Percentiles rank a stretch among this genome's conserved stretches.
phyloP scores from a whole-genome alignment of 2,797 vertebrate species.

The Pseudomugil gertrudae region DNA sequence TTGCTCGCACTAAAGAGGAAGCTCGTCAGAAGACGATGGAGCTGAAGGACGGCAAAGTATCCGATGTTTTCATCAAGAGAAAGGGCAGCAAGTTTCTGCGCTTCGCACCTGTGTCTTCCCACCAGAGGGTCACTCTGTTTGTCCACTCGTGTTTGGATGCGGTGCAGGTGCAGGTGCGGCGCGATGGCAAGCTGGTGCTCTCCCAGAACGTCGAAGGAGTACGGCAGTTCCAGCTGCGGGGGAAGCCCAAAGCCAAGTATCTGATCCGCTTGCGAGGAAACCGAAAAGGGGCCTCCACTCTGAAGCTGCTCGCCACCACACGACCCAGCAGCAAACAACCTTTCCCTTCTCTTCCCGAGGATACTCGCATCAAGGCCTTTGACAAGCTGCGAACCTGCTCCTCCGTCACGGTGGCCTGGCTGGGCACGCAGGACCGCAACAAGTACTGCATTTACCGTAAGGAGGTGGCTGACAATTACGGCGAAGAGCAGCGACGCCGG shows the following conservation, averaged over 20 bases:
- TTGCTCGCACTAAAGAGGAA: constrained; percentile 95
- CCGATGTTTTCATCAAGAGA: constrained; percentile 93
- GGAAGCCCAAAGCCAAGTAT: constrained; percentile 96
- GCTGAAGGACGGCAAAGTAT: constrained; percentile 93
- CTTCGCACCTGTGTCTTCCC: constrained; percentile 94
- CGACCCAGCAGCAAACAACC: constrained; percentile 89
- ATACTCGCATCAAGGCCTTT: constrained; percentile 95
- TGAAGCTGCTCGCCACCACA: constrained; percentile 92
- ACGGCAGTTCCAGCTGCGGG: constrained; percentile 92
- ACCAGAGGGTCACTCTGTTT: constrained; percentile 92
- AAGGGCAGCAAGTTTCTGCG: constrained; percentile 91
- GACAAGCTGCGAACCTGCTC: constrained; percentile 96
- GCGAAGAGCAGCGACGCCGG: constrained; percentile 89
- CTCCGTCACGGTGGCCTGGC: constrained; percentile 94
- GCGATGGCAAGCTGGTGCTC: constrained; percentile 91
- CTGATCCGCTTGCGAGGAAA: constrained; percentile 91
- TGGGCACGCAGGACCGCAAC: constrained; percentile 97
- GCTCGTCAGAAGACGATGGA: constrained; percentile 93
- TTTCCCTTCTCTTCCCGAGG: constrained; percentile 94
- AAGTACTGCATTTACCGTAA: constrained; percentile 97
- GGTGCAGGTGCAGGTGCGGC: constrained; percentile 92
- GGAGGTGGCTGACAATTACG: constrained; percentile 89
- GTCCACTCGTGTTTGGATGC: constrained; percentile 92
- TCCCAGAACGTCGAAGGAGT: constrained; percentile 93
- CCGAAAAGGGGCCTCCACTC: constrained; percentile 90